Evolutionary conservation across 2,797 vertebrate genomes (phyloP).

Genomic region (Perodicticus potto): DNA sequence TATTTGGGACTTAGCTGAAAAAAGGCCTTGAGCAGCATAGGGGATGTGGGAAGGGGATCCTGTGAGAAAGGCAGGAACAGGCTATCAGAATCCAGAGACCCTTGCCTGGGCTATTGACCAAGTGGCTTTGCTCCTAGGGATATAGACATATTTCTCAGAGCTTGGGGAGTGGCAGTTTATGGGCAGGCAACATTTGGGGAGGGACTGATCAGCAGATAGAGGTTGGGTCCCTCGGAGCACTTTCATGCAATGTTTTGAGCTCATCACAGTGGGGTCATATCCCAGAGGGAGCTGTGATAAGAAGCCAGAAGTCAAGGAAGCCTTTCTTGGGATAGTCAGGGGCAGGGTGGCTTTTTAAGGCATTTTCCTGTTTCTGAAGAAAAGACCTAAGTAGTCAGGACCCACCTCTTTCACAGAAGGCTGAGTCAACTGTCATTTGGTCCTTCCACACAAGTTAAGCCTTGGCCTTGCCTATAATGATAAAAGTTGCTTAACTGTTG

Average conservation of each 20-base stretch:
- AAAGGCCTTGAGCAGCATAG: neutral
- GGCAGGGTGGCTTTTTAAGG: neutral
- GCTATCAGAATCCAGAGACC: neutral
- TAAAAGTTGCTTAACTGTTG: neutral
- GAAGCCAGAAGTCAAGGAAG: neutral
- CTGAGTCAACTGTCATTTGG: neutral
- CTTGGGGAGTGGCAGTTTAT: neutral
- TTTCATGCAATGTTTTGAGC: accelerated
- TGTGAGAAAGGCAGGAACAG: neutral
- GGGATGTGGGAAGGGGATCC: neutral
- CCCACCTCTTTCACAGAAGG: neutral
- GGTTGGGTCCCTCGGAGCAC: neutral
- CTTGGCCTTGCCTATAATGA: neutral
- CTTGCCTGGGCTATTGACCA: neutral
- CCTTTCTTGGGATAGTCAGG: neutral
- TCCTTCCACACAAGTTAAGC: neutral
- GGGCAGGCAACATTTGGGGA: neutral
- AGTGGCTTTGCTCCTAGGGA: neutral
- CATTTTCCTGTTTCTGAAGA: neutral
- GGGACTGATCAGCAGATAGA: neutral
- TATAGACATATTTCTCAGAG: neutral
- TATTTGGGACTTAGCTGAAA: neutral
- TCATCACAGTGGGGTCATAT: neutral
- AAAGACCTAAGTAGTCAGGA: neutral
- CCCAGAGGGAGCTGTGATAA: neutral